A percentile compares a stretch with the other conserved stretches of the same genome.
Conservation (phyloP, 2,113 vertebrate species). For the Sinocyclocheilus maitianheensis region DNA sequence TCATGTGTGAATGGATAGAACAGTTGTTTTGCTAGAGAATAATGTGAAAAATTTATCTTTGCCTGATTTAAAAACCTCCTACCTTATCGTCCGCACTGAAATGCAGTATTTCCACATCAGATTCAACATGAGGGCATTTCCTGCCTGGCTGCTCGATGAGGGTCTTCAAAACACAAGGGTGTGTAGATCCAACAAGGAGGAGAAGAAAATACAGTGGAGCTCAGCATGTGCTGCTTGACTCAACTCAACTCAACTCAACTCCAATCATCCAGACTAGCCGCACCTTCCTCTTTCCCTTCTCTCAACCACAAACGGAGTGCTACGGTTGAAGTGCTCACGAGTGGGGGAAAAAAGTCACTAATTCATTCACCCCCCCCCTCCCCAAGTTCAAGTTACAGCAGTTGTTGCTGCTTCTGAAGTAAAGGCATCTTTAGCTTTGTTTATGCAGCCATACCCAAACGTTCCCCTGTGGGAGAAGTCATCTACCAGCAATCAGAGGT, state of each 20-base stretch:
- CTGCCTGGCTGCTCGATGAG: slow-evolving; percentile 67
- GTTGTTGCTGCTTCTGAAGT: slow-evolving; percentile 49
- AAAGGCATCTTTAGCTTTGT: slow-evolving; percentile 39
- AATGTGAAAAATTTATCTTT: neutral
- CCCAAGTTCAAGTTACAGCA: slow-evolving; percentile 71
- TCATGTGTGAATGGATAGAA: neutral
- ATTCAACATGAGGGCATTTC: slow-evolving; percentile 84
- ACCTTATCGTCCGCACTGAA: slow-evolving; percentile 95
- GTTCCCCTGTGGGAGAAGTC: slow-evolving; percentile 50
- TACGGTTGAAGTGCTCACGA: slow-evolving; percentile 53
- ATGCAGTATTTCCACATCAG: slow-evolving; percentile 99
- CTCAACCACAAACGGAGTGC: slow-evolving; percentile 61
- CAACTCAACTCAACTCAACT: slow-evolving; percentile 54
- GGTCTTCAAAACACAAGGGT: neutral
- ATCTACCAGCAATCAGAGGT: slow-evolving; percentile 59
- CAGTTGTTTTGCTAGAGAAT: slow-evolving; percentile 25
- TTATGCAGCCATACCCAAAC: slow-evolving; percentile 47
- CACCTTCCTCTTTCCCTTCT: slow-evolving; percentile 64
- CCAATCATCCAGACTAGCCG: slow-evolving; percentile 59
- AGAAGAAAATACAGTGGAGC: slow-evolving; percentile 24
- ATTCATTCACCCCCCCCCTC: slow-evolving; percentile 56
- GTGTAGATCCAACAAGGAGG: slow-evolving; percentile 32
- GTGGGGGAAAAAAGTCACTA: slow-evolving; percentile 57
- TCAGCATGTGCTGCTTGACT: slow-evolving; percentile 27
- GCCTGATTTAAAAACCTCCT: slow-evolving; percentile 51